A percentile compares a stretch with the other conserved stretches of the same genome.
phyloP scores from a whole-genome alignment of 2,888 invertebrate genomes.

The Fragum sueziense region DNA sequence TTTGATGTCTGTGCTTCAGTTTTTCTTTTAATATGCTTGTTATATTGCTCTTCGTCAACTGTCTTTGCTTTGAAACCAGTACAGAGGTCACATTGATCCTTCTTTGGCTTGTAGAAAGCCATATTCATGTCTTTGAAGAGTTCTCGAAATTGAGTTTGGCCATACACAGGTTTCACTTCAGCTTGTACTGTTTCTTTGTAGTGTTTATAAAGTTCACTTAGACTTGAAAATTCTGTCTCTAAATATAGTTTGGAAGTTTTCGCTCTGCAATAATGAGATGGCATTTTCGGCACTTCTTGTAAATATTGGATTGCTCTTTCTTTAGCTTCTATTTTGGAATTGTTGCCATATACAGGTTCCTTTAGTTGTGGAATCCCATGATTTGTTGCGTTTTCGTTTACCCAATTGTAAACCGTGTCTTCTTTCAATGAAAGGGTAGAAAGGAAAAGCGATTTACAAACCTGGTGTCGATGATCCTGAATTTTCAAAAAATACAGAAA shows the following conservation, averaged over 20 bases:
- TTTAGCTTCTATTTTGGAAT: not conserved
- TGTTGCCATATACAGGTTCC: not conserved
- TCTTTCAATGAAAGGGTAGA: conserved; percentile 26
- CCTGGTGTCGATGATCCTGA: not conserved
- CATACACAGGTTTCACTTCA: conserved; percentile 3
- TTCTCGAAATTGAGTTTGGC: conserved; percentile 17
- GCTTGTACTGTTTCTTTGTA: conserved; percentile 15
- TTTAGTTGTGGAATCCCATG: not conserved
- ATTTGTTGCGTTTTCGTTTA: not conserved
- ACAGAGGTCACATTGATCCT: conserved; percentile 57
- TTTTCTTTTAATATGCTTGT: conserved; percentile 41
- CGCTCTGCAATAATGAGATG: conserved; percentile 42
- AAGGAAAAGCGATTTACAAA: conserved; percentile 30
- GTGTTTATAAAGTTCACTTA: conserved; percentile 33
- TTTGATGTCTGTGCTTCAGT: conserved; percentile 42
- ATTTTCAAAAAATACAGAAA: not conserved
- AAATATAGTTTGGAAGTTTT: conserved; percentile 45
- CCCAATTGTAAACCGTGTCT: conserved; percentile 32
- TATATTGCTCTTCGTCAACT: conserved; percentile 46
- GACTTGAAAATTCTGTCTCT: conserved; percentile 33
- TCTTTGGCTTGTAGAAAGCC: conserved; percentile 41
- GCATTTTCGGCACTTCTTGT: not conserved
- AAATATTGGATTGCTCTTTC: not conserved
- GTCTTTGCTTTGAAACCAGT: conserved; percentile 44
- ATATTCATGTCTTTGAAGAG: conserved; percentile 49